Base-by-base conservation (phyloP, 2,113 vertebrate genomes). In the Oreocharis arfaki region DNA sequence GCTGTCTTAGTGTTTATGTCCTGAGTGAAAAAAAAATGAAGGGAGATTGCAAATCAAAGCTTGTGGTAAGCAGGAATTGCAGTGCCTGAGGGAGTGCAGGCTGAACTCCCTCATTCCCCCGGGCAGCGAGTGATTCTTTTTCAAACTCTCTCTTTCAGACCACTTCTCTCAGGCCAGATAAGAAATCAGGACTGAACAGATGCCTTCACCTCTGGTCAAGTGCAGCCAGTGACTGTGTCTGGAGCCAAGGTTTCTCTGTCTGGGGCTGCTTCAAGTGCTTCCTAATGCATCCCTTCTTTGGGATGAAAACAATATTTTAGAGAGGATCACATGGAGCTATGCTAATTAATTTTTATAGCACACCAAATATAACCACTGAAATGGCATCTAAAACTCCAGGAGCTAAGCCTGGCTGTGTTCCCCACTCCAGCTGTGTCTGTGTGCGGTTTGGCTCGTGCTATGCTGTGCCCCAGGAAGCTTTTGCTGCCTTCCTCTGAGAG, bases 371-470 rank as follows among this genome's bases (percentile, higher is more conserved):
- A 77, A 70, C 28, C 39, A 24, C 35, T 33, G 35, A 42, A 70
- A 67, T 4, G 33, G 16, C 46, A 77, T 24, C 41, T 52, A 44
- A 65, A 77, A 21, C 42, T 76, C 42, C 0, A 2, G 9, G 56
- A 67, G 28, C 49, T n/a, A 15, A 61, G 7, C 61, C 56, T 44
- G 61, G 27, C 30, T 35, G 13, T 30, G 27, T 39, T 71, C 52
- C 23, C 47, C 28, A 13, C 27, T 67, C 37, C 57, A 44, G 42
- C 37, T 33, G 16, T 41, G 11, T 30, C n/a, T 57, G 10, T 28
- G 33, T 49, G 37, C 42, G n/a, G n/a, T 53, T 70, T 70, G 37
- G 18, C 56, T 61, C 0, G 0, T 11, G 56, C 65, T 42, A 0
- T 32, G 13, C 52, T 47, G 23, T 75, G 55, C 41, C 27, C 18